These are phyloP conservation scores for Pyrgilauda ruficollis DNA, from an alignment of 2,113 vertebrate genomes.

Conservation along the genomic window DNA sequence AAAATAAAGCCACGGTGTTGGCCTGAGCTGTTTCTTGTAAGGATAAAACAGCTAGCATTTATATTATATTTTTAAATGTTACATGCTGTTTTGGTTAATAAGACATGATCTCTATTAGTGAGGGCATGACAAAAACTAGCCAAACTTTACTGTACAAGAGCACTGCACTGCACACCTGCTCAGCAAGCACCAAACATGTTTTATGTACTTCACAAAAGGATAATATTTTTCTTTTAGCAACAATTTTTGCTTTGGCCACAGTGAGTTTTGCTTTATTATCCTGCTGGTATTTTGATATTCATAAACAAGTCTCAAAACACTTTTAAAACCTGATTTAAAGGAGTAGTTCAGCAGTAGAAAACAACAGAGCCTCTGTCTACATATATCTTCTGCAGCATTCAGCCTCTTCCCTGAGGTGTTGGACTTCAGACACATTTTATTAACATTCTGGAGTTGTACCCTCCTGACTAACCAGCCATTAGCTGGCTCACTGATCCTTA, in stretches of 20 bases:
- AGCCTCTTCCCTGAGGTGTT: conserved; percentile 63
- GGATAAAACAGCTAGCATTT: neutral
- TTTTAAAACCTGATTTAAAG: conserved; percentile 15
- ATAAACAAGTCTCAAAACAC: conserved; percentile 10
- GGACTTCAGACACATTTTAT: conserved; percentile 64
- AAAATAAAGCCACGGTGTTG: neutral
- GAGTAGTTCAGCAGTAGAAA: neutral
- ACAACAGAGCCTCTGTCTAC: conserved; percentile 26
- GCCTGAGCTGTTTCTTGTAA: neutral
- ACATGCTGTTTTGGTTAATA: conserved; percentile 23
- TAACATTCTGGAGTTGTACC: conserved; percentile 70
- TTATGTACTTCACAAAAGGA: neutral
- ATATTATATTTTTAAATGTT: neutral
- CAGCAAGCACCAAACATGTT: neutral
- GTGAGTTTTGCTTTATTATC: neutral
- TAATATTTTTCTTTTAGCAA: conserved; percentile 19
- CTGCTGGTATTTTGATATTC: conserved; percentile 14
- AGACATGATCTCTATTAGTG: neutral
- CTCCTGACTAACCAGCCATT: conserved; percentile 71
- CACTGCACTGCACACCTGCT: neutral
- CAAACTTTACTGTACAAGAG: neutral
- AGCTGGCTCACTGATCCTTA: conserved; percentile 73
- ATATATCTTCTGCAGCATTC: conserved; percentile 18
- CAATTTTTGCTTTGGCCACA: neutral
- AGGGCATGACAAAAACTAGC: neutral